phyloP scores from a whole-genome alignment of 2,113 vertebrate genomes.

The Charina bottae region DNA sequence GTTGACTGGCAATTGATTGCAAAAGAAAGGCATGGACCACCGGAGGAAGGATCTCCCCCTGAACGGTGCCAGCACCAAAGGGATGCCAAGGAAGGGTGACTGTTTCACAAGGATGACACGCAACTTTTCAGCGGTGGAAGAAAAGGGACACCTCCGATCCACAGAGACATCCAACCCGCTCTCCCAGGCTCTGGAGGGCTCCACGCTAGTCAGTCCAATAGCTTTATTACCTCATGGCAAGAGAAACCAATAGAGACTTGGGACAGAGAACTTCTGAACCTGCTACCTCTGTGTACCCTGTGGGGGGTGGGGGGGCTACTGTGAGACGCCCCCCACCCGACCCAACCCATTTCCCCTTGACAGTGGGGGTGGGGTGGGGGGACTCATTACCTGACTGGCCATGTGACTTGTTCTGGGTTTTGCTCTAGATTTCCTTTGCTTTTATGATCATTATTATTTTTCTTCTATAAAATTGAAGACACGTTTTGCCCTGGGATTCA shows the following conservation, averaged over 20 bases:
- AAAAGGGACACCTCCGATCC: neutral
- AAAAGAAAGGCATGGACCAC: neutral
- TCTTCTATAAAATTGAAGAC: constrained; percentile 40
- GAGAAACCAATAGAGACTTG: constrained; percentile 40
- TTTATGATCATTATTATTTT: constrained; percentile 35
- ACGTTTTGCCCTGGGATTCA: constrained; percentile 15
- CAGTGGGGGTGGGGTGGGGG: neutral
- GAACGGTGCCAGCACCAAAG: neutral
- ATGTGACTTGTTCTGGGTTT: constrained; percentile 25
- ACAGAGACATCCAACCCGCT: neutral
- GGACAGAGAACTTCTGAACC: constrained; percentile 31
- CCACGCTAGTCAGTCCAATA: constrained; percentile 30
- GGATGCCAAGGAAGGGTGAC: neutral
- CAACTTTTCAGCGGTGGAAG: neutral
- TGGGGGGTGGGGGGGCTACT: neutral
- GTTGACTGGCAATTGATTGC: neutral
- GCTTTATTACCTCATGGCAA: constrained; percentile 37
- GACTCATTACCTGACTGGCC: constrained; percentile 4
- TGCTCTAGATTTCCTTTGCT: constrained; percentile 37
- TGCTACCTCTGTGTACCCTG: constrained; percentile 34
- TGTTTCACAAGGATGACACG: neutral
- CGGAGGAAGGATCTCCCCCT: neutral
- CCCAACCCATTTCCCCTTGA: neutral
- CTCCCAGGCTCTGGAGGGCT: neutral
- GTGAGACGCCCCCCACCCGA: neutral